phyloP scores from a whole-genome alignment of 2,113 vertebrate genomes.

The Oryzias woworae region DNA sequence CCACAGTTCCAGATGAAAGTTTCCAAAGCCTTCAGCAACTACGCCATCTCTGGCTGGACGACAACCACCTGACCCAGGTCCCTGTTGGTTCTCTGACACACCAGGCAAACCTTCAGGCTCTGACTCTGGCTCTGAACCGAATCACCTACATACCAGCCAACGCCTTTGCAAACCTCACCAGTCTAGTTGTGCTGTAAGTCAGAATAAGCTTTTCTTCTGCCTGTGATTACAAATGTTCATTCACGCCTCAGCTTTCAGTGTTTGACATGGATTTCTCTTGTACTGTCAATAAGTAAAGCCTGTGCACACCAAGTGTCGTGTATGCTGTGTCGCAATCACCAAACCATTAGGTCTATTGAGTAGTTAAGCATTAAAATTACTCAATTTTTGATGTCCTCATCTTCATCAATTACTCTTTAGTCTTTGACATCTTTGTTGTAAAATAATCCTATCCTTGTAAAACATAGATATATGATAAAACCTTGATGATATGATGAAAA shows the following conservation, averaged over 20 bases:
- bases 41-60: constrained; percentile 95
- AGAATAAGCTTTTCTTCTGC: constrained; percentile 18
- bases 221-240: constrained; percentile 19
- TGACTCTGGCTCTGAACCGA: constrained; percentile 93
- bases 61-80: constrained; percentile 91
- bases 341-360: background rate
- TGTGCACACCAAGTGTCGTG: background rate
- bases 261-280: background rate
- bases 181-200: constrained; percentile 95
- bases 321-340: background rate
- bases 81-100: constrained; percentile 87
- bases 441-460: too few species aligned
- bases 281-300: background rate
- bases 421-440: background rate
- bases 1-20: constrained; percentile 88
- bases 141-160: constrained; percentile 90
- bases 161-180: constrained; percentile 94
- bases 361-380: background rate
- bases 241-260: background rate
- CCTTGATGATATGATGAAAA: too few species aligned
- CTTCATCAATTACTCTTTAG: background rate
- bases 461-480: too few species aligned
- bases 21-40: constrained; percentile 93
- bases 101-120: constrained; percentile 89
- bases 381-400: background rate